Evolutionary conservation across 2,888 invertebrate species (phyloP).

Genomic region (Acrobasis repandana): DNA sequence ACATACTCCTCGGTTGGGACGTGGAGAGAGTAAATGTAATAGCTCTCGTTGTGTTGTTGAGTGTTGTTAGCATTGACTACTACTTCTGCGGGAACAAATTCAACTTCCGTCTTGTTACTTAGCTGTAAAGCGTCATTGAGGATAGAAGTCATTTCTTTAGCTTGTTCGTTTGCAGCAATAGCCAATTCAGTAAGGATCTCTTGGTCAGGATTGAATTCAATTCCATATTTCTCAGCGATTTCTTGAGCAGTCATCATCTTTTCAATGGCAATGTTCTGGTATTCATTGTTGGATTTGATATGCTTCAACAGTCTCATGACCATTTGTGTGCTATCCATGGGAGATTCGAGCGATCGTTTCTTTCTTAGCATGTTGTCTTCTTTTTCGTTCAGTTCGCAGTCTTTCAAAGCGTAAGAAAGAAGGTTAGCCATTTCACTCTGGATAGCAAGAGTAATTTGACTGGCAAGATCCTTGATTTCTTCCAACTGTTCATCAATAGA

Average conservation of each 20-base stretch:
- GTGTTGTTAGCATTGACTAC: slow-evolving; percentile 31
- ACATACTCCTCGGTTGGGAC: slow-evolving; percentile 39
- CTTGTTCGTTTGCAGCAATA: slow-evolving; percentile 63
- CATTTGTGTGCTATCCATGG: slow-evolving; percentile 65
- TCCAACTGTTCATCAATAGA: slow-evolving; percentile 66
- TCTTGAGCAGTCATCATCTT: slow-evolving; percentile 79
- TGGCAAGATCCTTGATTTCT: slow-evolving; percentile 65
- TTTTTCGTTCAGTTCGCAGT: slow-evolving; percentile 40
- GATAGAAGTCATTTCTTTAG: slow-evolving; percentile 61
- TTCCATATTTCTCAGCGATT: slow-evolving; percentile 73
- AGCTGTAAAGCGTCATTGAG: slow-evolving; percentile 54
- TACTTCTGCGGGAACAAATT: slow-evolving; percentile 38
- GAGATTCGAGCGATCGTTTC: slow-evolving; percentile 62
- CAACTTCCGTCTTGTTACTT: slow-evolving; percentile 45
- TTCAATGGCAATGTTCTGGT: slow-evolving; percentile 75
- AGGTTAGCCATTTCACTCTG: slow-evolving; percentile 66
- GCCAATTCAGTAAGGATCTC: slow-evolving; percentile 69
- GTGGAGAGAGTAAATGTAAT: slow-evolving; percentile 41
- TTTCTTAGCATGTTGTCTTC: slow-evolving; percentile 50
- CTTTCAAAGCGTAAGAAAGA: slow-evolving; percentile 53
- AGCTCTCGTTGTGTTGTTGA: slow-evolving; percentile 36
- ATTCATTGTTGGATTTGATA: slow-evolving; percentile 71
- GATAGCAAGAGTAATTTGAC: slow-evolving; percentile 57
- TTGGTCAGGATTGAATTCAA: slow-evolving; percentile 67
- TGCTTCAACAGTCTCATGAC: slow-evolving; percentile 68